Evolutionary conservation across 2,797 vertebrate genomes (phyloP).

Genomic region (Labeo calbasu): DNA sequence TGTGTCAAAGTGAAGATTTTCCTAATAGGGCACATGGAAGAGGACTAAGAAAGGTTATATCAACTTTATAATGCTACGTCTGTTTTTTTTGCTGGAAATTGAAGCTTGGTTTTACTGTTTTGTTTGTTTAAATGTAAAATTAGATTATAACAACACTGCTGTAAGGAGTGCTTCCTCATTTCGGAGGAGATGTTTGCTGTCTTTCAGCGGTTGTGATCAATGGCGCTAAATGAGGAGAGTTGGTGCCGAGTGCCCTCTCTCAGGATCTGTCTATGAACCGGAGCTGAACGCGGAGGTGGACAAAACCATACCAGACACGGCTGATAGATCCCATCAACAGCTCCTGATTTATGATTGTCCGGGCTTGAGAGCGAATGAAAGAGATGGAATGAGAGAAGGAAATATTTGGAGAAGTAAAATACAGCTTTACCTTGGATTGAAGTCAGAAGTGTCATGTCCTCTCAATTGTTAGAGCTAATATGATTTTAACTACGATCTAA

Average conservation of each 20-base stretch:
- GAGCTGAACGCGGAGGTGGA: constrained; percentile 38
- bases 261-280: constrained; percentile 39
- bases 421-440: neutral
- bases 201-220: constrained; percentile 47
- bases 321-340: constrained; percentile 54
- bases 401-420: constrained; percentile 24
- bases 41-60: neutral
- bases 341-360: constrained; percentile 46
- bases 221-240: constrained; percentile 40
- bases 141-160: constrained; percentile 2
- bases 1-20: neutral
- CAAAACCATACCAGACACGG: constrained; percentile 38
- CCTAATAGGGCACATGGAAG: neutral
- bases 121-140: constrained; percentile 4
- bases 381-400: constrained; percentile 32
- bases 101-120: neutral
- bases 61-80: neutral
- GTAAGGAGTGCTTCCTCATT: constrained; percentile 32
- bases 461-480: constrained; percentile 5
- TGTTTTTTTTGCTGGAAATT: neutral
- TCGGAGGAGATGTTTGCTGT: constrained; percentile 41
- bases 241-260: constrained; percentile 37
- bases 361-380: constrained; percentile 31
- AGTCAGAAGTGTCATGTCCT: constrained; percentile 1
- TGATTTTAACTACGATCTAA: neutral